Evolutionary conservation across 2,888 invertebrate species (phyloP).

Genomic region (Amiota mariae): DNA sequence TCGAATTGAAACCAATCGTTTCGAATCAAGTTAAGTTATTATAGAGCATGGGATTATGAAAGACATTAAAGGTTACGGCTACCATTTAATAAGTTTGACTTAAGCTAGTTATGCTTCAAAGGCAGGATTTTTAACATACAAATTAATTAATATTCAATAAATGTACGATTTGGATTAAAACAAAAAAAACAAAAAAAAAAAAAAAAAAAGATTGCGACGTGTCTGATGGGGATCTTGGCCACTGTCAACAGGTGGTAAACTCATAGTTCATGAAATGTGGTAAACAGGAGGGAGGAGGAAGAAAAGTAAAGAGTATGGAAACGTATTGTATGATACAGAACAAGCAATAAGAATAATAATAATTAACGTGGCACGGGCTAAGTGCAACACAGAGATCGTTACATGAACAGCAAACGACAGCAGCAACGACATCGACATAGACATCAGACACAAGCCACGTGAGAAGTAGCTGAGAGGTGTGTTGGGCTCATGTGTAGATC

Average conservation of each 20-base stretch:
- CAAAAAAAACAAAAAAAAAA: not conserved
- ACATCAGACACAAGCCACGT: slow-evolving; percentile 26
- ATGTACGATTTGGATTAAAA: slow-evolving; percentile 44
- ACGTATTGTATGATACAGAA: too few species aligned
- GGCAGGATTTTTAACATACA: not conserved
- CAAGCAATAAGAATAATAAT: slow-evolving; percentile 10
- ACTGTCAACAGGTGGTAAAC: slow-evolving; percentile 29
- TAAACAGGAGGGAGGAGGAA: not conserved
- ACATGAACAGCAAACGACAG: not conserved
- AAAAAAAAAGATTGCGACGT: slow-evolving; percentile 8
- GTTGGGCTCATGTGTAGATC: not conserved
- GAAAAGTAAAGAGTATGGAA: not conserved
- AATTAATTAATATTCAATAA: slow-evolving; percentile 62
- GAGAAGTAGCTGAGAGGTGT: not conserved
- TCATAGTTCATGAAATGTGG: slow-evolving; percentile 16
- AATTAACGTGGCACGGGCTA: slow-evolving; percentile 27
- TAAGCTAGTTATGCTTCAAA: not conserved
- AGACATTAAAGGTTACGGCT: slow-evolving; percentile 20
- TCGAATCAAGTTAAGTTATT: slow-evolving; percentile 23
- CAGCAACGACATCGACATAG: not conserved
- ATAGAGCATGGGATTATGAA: slow-evolving; percentile 9
- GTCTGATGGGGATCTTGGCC: slow-evolving; percentile 48
- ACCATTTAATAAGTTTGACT: slow-evolving; percentile 6
- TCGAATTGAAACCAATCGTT: not conserved
- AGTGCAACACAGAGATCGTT: not conserved